These are phyloP conservation scores for Pygocentrus nattereri DNA, from an alignment of 2,797 vertebrate genomes.

Conservation along the genomic window DNA sequence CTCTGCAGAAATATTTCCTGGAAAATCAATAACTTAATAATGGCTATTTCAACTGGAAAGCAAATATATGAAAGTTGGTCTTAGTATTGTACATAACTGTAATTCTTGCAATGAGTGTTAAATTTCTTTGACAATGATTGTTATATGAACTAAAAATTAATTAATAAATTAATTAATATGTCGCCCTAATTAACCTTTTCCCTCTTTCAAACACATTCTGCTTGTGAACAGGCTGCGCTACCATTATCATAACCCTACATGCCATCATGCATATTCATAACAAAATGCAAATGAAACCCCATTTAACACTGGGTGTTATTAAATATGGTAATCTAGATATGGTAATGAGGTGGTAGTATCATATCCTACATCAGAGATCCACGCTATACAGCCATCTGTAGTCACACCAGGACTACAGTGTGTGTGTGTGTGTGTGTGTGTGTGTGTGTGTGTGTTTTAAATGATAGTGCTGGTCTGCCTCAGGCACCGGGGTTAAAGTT, in stretches of 20 bases:
- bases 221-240: slow-evolving; percentile 63
- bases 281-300: slow-evolving; percentile 67
- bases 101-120: slow-evolving; percentile 22
- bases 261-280: slow-evolving; percentile 63
- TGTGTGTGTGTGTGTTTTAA: slow-evolving; percentile 7
- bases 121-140: neutral
- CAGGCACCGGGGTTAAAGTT: slow-evolving; percentile 29
- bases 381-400: slow-evolving; percentile 35
- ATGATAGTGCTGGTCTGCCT: neutral
- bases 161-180: slow-evolving; percentile 56
- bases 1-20: too few relatives aligned
- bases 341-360: slow-evolving; percentile 40
- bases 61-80: too few relatives aligned
- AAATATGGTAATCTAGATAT: slow-evolving; percentile 68
- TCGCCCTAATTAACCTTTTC: slow-evolving; percentile 74
- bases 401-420: slow-evolving; percentile 38
- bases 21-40: too few relatives aligned
- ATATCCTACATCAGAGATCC: slow-evolving; percentile 35
- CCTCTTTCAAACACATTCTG: slow-evolving; percentile 43
- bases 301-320: slow-evolving; percentile 44
- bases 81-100: slow-evolving; percentile 20
- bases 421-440: slow-evolving; percentile 48
- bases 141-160: slow-evolving; percentile 21
- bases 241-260: slow-evolving; percentile 66
- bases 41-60: too few relatives aligned